Percentiles rank a stretch among this genome's conserved stretches.
Evolutionary conservation across 2,888 invertebrate genomes (phyloP).

Genomic region (Drosophila pseudotalamancana): DNA sequence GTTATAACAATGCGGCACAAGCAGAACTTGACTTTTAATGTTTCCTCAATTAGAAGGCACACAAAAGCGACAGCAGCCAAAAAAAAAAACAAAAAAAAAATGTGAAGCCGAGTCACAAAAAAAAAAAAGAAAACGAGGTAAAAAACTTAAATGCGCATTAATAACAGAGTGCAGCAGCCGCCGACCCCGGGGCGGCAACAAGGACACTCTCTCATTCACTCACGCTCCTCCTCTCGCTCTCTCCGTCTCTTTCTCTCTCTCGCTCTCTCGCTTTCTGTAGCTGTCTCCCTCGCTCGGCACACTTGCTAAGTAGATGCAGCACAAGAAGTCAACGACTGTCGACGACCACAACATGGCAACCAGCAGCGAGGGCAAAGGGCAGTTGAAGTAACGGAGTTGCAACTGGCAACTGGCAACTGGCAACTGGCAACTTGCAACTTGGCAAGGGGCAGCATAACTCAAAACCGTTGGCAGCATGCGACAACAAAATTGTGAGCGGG

Average conservation of each 20-base stretch:
- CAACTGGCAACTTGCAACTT: slow-evolving; percentile 31
- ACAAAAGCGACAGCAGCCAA: slow-evolving; percentile 68
- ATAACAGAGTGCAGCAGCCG: slow-evolving; percentile 66
- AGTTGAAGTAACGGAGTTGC: slow-evolving; percentile 1
- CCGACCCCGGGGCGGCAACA: slow-evolving; percentile 14
- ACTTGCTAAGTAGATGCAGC: slow-evolving; percentile 69
- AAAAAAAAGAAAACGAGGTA: slow-evolving; percentile 8
- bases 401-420: slow-evolving; percentile 9
- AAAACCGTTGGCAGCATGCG: slow-evolving; percentile 61
- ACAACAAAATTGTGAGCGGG: slow-evolving; percentile 62
- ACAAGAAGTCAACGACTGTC: slow-evolving; percentile 67
- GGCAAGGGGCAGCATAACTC: slow-evolving; percentile 63
- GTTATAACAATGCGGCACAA: slow-evolving; percentile 75
- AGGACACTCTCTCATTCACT: background rate
- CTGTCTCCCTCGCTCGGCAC: slow-evolving; percentile 11
- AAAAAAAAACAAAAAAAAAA: no score
- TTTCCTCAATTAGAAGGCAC: slow-evolving; percentile 76
- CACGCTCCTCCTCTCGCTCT: no score
- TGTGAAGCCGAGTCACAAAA: slow-evolving; percentile 56
- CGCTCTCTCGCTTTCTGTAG: background rate
- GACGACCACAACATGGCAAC: slow-evolving; percentile 58
- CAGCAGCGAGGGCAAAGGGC: slow-evolving; percentile 16
- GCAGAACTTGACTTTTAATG: slow-evolving; percentile 78
- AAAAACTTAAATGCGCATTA: slow-evolving; percentile 74
- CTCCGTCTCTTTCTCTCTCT: background rate